Conservation (phyloP, 2,888 invertebrate species). For the Epirrhoe tristata region DNA sequence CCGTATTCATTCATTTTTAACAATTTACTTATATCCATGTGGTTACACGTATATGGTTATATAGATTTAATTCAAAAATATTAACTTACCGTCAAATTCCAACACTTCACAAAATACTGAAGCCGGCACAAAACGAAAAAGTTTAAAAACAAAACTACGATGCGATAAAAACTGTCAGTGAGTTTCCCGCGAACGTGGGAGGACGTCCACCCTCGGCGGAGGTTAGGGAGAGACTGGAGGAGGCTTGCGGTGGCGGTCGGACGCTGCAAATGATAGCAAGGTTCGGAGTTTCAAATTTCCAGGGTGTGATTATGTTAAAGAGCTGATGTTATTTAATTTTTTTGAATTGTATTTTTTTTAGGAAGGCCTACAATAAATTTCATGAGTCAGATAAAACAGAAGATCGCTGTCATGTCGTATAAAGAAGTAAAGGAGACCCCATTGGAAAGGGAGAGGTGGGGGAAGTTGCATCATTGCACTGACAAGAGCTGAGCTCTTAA, state of each 20-base stretch:
- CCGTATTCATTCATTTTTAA: too few relatives aligned
- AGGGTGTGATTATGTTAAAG: conserved; percentile 42
- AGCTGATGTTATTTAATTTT: neutral
- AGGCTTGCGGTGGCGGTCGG: conserved; percentile 43
- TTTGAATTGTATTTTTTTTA: neutral
- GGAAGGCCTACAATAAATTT: too few relatives aligned
- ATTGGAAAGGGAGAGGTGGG: too few relatives aligned
- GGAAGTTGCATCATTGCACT: too few relatives aligned
- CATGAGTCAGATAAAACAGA: too few relatives aligned
- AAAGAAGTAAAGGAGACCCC: too few relatives aligned
- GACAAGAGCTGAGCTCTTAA: too few relatives aligned
- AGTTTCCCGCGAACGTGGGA: conserved; percentile 22
- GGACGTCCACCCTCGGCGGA: conserved; percentile 53
- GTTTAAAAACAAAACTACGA: conserved; percentile 44
- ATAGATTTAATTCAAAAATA: too few relatives aligned
- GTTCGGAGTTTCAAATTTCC: conserved; percentile 64
- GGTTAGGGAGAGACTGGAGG: conserved; percentile 62
- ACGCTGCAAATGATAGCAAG: conserved; percentile 65
- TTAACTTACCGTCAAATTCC: conserved; percentile 35
- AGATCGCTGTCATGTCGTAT: too few relatives aligned
- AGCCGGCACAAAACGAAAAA: conserved; percentile 32
- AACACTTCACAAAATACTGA: conserved; percentile 29
- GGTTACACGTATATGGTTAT: too few relatives aligned
- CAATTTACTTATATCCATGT: too few relatives aligned
- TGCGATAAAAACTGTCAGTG: conserved; percentile 57